phyloP scores from a whole-genome alignment of 1,140 invertebrate species.

The Drosophila orena region DNA sequence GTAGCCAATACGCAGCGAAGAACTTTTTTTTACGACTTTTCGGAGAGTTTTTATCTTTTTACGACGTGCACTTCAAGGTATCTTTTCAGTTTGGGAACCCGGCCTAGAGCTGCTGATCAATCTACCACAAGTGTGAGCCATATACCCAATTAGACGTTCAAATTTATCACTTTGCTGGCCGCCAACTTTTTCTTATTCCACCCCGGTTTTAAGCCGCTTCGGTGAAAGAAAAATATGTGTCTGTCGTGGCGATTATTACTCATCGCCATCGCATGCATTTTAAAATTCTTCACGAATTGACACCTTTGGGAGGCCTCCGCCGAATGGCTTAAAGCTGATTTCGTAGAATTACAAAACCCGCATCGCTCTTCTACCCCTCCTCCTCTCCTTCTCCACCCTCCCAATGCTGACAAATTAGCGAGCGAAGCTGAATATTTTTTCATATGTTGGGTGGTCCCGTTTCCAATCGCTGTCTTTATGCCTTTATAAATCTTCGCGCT shows the following conservation, averaged over 20 bases:
- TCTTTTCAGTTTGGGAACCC: background rate
- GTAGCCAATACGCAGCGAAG: constrained; percentile 55
- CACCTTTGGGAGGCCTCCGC: constrained; percentile 53
- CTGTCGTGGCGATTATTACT: constrained; percentile 60
- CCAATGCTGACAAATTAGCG: constrained; percentile 71
- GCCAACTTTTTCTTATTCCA: constrained; percentile 6
- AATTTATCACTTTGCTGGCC: constrained; percentile 63
- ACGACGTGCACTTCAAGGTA: constrained; percentile 6
- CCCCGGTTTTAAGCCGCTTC: constrained; percentile 37
- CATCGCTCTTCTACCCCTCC: constrained; percentile 3
- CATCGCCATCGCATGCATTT: constrained; percentile 78
- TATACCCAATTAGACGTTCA: constrained; percentile 64
- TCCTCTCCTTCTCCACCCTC: background rate
- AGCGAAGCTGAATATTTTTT: constrained; percentile 45
- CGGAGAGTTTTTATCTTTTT: constrained; percentile 42
- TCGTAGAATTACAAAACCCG: constrained; percentile 73
- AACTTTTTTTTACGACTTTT: constrained; percentile 47
- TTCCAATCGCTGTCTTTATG: constrained; percentile 47
- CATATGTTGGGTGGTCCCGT: constrained; percentile 47
- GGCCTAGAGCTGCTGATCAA: constrained; percentile 49
- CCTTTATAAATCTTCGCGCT: constrained; percentile 49
- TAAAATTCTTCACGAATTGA: constrained; percentile 78
- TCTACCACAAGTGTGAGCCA: constrained; percentile 61
- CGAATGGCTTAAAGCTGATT: constrained; percentile 66
- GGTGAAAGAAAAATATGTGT: constrained; percentile 36